Evolutionary conservation across 2,888 invertebrate genomes (phyloP), one percentile per base, ranked within the genome.

Genomic region (Glyphotaelius pellucidus): DNA sequence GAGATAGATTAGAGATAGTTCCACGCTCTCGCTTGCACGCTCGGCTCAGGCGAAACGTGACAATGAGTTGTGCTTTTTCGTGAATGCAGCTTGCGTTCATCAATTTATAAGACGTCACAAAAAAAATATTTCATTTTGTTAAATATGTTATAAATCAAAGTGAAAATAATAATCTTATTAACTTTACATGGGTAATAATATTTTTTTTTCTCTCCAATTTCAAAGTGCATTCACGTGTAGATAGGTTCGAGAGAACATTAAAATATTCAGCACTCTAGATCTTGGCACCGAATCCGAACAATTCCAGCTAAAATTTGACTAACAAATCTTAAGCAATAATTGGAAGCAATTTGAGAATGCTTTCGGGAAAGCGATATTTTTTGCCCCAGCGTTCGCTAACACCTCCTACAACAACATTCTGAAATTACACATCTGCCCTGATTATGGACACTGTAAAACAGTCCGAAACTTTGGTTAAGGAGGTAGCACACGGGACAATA

Each of bases 211-310:
- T 67, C 25, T 67, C 67, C 67, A 25, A 25, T 67, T 67, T 67
- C 67, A 25, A 2, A 67, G 9, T 67, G 81, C 81, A 31, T 81
- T 30, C 15, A 81, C 30, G 32, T 81, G 31, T 31, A 14, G 30
- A 81, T 32, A 81, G 32, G 32, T 19, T 81, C 15, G 32, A 9
- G 32, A 31, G 30, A 31, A 32, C 4, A 31, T 32, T 31, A 19
- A 81, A 81, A 81, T 81, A 81, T 32, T 81, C 32, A 81, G 32
- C 30, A 81, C 19, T 81, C 81, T 81, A 32, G 81, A 32, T 31
- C 32, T 81, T 81, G 81, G 81, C 81, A 81, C 30, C 32, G 32
- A 31, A 81, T 81, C 32, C 31, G 31, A 81, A 32, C 81, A 32
- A 81, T 81, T 81, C 32, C 81, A 31, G 14, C 32, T 81, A 19